Base-by-base conservation (phyloP, 2,888 invertebrate species). In the Spodoptera picta region DNA sequence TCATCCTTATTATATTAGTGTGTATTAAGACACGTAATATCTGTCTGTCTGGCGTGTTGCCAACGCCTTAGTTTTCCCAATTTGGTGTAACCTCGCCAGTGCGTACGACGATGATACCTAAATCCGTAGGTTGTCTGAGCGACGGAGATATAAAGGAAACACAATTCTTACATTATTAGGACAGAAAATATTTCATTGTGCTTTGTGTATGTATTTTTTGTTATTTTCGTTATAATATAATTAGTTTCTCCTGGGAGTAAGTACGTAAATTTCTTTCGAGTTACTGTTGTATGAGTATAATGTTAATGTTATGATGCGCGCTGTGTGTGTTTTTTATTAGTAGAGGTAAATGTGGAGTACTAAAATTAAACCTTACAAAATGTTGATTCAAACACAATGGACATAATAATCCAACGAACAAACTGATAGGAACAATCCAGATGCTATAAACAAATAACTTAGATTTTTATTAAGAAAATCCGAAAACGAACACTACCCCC, bases 11-110 rank as follows among this genome's bases (percentile, higher is more conserved):
- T 56, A 61, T 67, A 72, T 75, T 62, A 75, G 57, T 57, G 56
- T 50, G 59, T 75, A 69, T 73, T 69, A 75, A 65, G 55, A 69
- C 69, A 67, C 73, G 65, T 78, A 68, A 73, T 70, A 73, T 65
- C 56, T 48, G 64, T 55, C 55, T 56, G 53, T 56, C 69, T 76
- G 76, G 76, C 68, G 11, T 12, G 42, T 47, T 60, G 76, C 76
- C 76, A 77, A 59, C 62, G 63, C 61, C 62, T 76, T 58, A 63
- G 63, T 73, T 70, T 60, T 56, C 69, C 57, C 60, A 77, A 76
- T 74, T 68, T 68, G 47, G 56, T 77, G 58, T 60, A 69, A 75
- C 75, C 69, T 54, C 62, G 27, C 46, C 48, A 59, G 49, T 69
- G 60, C 62, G 72, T 62, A 64, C 53, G 4, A n/a, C 46, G 44